These are phyloP conservation scores for Leucoraja ocellata DNA, from an alignment of 2,797 vertebrate species.

Conservation along the genomic window DNA sequence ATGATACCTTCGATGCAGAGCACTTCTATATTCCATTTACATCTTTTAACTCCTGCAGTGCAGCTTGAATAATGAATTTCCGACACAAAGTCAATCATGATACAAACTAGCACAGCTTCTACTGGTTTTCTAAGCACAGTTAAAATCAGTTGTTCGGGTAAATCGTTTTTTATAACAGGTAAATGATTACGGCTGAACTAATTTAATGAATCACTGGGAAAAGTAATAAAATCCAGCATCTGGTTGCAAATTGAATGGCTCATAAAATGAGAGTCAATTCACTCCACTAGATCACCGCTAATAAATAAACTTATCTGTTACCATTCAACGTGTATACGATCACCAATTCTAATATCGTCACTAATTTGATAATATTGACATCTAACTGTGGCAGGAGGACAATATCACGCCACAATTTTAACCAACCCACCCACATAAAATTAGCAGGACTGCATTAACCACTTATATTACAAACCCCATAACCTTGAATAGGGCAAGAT, in stretches of 20 bases:
- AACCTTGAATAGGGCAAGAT: not conserved
- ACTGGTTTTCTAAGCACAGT: not conserved
- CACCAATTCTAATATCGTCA: too few species aligned
- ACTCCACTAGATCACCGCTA: not conserved
- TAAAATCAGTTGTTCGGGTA: not conserved
- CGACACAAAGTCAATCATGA: not conserved
- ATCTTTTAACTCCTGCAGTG: not conserved
- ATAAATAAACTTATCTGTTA: not conserved
- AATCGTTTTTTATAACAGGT: not conserved
- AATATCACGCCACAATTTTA: not conserved
- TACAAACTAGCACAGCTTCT: not conserved
- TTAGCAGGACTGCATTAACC: not conserved
- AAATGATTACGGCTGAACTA: not conserved
- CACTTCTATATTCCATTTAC: not conserved
- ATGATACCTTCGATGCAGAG: not conserved
- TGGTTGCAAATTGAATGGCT: not conserved
- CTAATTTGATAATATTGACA: too few species aligned
- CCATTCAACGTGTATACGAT: not conserved
- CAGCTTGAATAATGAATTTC: not conserved
- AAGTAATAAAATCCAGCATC: not conserved
- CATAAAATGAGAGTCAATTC: not conserved
- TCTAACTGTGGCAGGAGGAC: too few species aligned
- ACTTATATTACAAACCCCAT: not conserved
- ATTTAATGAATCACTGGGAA: not conserved
- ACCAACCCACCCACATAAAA: not conserved